Base-by-base conservation (phyloP, 2,888 invertebrate genomes). In the Himalopsyche japonica region DNA sequence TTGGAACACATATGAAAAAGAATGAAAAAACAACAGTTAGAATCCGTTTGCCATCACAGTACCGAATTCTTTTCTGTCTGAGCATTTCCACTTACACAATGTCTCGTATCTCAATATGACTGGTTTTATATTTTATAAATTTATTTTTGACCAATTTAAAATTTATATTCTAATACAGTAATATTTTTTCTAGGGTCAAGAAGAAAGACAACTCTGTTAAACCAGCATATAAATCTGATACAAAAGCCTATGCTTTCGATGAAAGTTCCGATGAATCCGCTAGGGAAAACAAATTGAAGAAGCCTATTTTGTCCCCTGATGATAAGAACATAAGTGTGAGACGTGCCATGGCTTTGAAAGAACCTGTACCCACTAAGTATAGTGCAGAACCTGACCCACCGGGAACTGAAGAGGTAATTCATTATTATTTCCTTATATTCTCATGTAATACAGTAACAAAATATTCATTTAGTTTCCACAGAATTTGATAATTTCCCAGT, bases 331-430 rank as follows among this genome's bases (percentile, higher is more conserved):
- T 93, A 88, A 94, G 93, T 49, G 92, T 94, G 34, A 92, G 94
- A 0, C 93, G 94, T 85, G 93, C 93, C 24, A 94, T 94, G 94
- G 93, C 94, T 0, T 91, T 94, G 92, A 94, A 94, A 89, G 94
- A 94, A 89, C 92, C 93, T n/a, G 93, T 93, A 70, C 92, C 93
- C 79, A 93, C 93, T 86, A 88, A 88, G 20, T 92, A 91, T 87
- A 88, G 88, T 86, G 90, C 91, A 82, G 92, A 93, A 88, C 93
- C 93, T n/a, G 93, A 93, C 85, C 93, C 93, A 49, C 93, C 93
- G 24, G 92, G 93, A 88, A 93, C 93, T 1, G 94, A 93, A 86
- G 89, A 90, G 30, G 82, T 89, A 15, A 70, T 49, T 49, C n/a
- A 49, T 57, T 57, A 20, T 43, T 43, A 43, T 43, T 43, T 43